A percentile compares a stretch with the other conserved stretches of the same genome.
These are phyloP conservation scores for Chlamydotis undulata DNA, from an alignment of 2,113 vertebrate species.

Conservation along the genomic window DNA sequence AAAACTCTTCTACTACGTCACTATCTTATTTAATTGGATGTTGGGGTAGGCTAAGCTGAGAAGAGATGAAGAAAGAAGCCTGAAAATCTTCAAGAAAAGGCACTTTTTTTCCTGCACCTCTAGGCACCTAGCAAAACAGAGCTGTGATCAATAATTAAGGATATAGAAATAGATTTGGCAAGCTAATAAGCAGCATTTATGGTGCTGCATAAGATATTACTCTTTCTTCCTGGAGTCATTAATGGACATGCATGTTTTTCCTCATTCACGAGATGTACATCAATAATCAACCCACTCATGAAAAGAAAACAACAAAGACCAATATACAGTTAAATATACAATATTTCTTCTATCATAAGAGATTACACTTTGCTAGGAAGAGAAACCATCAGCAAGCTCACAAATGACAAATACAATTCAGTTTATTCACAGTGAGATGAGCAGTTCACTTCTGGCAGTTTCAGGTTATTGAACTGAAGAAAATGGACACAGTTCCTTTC, in stretches of 20 bases:
- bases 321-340: background rate
- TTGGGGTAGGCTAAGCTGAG: background rate
- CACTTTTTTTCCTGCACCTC: background rate
- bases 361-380: background rate
- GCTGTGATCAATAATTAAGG: background rate
- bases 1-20: background rate
- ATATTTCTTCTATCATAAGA: background rate
- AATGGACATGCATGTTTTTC: background rate
- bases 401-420: constrained; percentile 52
- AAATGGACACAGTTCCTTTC: background rate
- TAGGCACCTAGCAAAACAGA: background rate
- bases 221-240: background rate
- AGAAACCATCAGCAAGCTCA: background rate
- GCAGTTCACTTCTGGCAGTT: background rate
- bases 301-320: background rate
- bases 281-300: background rate
- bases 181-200: background rate
- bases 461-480: constrained; percentile 31
- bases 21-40: background rate
- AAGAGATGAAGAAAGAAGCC: background rate
- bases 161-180: background rate
- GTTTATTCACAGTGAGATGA: constrained; percentile 48
- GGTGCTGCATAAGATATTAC: background rate
- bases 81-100: background rate
- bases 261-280: background rate